phyloP scores from a whole-genome alignment of 2,797 vertebrate species.

The Lutjanus campechanus region DNA sequence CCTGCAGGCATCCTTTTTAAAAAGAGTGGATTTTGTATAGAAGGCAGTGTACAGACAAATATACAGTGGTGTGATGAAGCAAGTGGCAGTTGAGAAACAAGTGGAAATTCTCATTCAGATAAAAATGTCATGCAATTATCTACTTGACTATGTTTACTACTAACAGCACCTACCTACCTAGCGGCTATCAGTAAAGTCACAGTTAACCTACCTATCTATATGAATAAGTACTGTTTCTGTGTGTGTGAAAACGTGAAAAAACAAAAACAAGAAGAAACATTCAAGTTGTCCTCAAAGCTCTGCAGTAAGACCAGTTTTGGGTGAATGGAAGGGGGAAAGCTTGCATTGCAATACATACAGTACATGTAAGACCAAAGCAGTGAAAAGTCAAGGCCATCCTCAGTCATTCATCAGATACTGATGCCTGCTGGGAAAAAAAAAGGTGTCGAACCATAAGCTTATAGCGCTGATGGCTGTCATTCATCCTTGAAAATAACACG shows the following conservation, averaged over 20 bases:
- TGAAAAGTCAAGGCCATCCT: constrained; percentile 85
- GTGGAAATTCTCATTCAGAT: constrained; percentile 74
- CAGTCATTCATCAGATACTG: constrained; percentile 86
- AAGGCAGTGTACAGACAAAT: constrained; percentile 82
- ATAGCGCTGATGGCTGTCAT: constrained; percentile 76
- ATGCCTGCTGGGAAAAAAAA: constrained; percentile 76
- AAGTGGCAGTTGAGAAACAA: constrained; percentile 80
- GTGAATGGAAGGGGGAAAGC: constrained; percentile 75
- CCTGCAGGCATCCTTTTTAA: constrained; percentile 70
- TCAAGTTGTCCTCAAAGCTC: constrained; percentile 87
- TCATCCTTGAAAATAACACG: constrained; percentile 75
- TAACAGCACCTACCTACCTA: constrained; percentile 76
- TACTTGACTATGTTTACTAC: constrained; percentile 68
- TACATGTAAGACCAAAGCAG: constrained; percentile 83
- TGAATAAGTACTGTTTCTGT: constrained; percentile 52
- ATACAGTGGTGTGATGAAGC: constrained; percentile 78
- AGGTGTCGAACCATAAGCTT: constrained; percentile 80
- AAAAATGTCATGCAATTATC: constrained; percentile 81
- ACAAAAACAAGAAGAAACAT: constrained; percentile 82
- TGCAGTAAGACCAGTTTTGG: constrained; percentile 80
- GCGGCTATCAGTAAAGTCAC: constrained; percentile 73
- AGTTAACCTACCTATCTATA: constrained; percentile 73
- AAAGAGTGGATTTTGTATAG: constrained; percentile 62
- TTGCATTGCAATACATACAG: constrained; percentile 82
- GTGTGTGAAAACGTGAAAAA: constrained; percentile 64